Evolutionary conservation across 2,797 vertebrate species (phyloP).

Genomic region (Anabacerthia variegaticeps): DNA sequence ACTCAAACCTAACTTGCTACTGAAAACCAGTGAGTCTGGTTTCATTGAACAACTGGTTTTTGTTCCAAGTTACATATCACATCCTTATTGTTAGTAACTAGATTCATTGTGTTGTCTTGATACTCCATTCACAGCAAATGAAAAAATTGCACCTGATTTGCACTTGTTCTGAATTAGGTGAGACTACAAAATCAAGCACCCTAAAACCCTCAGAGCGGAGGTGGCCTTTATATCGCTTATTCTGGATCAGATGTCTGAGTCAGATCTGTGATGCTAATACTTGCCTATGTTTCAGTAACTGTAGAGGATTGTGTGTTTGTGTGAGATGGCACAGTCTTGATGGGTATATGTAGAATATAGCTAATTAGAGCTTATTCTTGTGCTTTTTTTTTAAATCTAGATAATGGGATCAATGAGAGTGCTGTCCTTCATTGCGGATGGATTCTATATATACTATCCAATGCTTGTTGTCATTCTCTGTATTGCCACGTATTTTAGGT

Average conservation of each 20-base stretch:
- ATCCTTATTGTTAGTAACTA: background rate
- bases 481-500: conserved; percentile 98
- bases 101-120: background rate
- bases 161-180: background rate
- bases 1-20: background rate
- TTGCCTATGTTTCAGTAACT: background rate
- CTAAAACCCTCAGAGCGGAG: background rate
- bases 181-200: background rate
- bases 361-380: background rate
- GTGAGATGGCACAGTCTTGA: background rate
- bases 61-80: background rate
- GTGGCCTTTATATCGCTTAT: background rate
- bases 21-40: background rate
- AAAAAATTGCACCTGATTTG: background rate
- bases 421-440: conserved; percentile 94
- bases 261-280: background rate
- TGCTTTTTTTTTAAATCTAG: conserved; percentile 72
- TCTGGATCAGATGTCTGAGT: background rate
- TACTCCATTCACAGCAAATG: background rate
- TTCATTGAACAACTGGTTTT: background rate
- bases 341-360: background rate
- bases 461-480: conserved; percentile 97
- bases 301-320: background rate
- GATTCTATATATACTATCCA: conserved; percentile 98
- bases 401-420: conserved; percentile 98